These are phyloP conservation scores for Phylloscopus whistleri DNA, from an alignment of 2,113 vertebrate genomes.

Conservation along the genomic window DNA sequence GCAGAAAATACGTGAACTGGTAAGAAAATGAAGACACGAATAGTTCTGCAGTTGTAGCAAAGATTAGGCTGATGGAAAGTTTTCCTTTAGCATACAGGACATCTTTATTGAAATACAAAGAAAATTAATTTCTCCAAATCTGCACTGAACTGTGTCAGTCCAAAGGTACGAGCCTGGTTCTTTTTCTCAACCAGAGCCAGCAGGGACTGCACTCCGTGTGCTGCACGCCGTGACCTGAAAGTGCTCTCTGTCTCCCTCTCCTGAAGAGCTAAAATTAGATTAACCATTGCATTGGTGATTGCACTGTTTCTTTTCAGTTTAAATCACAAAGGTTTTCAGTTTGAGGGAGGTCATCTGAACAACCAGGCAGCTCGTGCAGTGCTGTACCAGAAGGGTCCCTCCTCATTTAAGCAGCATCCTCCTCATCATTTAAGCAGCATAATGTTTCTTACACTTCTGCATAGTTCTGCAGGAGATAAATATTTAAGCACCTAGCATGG, in stretches of 20 bases:
- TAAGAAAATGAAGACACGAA: neutral
- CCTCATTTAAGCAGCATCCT: neutral
- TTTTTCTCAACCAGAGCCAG: neutral
- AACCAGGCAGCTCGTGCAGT: rapidly evolving
- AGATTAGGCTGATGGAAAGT: neutral
- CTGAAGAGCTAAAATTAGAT: neutral
- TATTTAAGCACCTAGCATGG: neutral
- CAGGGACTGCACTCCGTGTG: neutral
- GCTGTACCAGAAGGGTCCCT: neutral
- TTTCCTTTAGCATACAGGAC: neutral
- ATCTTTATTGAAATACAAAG: neutral
- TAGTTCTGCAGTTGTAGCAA: neutral
- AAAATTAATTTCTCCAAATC: neutral
- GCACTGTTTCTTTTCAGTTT: neutral
- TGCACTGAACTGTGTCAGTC: neutral
- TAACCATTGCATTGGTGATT: neutral
- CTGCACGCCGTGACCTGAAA: rapidly evolving
- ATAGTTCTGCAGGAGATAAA: neutral
- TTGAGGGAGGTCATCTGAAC: neutral
- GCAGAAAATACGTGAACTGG: neutral
- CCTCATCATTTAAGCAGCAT: neutral
- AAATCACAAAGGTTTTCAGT: neutral
- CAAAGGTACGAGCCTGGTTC: neutral
- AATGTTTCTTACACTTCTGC: neutral
- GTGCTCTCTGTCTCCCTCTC: neutral